A percentile compares a stretch with the other conserved stretches of the same genome.
Evolutionary conservation across 2,797 vertebrate species (phyloP).

Genomic region (Gallirallus australis): DNA sequence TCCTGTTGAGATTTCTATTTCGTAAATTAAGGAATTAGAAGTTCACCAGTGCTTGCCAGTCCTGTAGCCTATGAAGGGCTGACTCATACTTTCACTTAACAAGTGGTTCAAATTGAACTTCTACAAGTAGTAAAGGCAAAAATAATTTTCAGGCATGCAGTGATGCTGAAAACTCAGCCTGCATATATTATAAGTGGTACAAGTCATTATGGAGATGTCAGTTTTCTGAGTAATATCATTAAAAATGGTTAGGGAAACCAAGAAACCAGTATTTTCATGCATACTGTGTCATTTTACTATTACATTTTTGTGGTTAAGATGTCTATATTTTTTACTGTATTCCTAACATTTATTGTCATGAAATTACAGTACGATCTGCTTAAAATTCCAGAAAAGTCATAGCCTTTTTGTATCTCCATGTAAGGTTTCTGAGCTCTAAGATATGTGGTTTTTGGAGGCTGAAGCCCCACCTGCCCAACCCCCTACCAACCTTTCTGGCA

Average conservation of each 20-base stretch:
- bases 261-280: not conserved
- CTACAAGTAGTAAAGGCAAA: not conserved
- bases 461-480: not conserved
- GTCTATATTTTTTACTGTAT: not conserved
- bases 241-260: not conserved
- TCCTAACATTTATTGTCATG: not conserved
- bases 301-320: not conserved
- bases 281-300: not conserved
- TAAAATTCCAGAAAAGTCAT: not conserved
- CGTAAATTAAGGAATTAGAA: conserved; percentile 63
- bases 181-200: not conserved
- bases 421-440: not conserved
- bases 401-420: not conserved
- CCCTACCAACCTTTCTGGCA: not conserved
- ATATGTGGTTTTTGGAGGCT: not conserved
- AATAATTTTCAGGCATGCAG: conserved; percentile 3
- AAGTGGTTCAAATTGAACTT: not conserved
- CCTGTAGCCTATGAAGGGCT: conserved; percentile 1
- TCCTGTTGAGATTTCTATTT: conserved; percentile 65
- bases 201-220: not conserved
- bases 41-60: conserved; percentile 43
- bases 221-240: not conserved
- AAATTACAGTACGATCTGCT: not conserved
- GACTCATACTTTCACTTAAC: conserved; percentile 34
- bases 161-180: not conserved